Base-by-base conservation (phyloP, 1,140 invertebrate species). In the Sycophaga agraensis region DNA sequence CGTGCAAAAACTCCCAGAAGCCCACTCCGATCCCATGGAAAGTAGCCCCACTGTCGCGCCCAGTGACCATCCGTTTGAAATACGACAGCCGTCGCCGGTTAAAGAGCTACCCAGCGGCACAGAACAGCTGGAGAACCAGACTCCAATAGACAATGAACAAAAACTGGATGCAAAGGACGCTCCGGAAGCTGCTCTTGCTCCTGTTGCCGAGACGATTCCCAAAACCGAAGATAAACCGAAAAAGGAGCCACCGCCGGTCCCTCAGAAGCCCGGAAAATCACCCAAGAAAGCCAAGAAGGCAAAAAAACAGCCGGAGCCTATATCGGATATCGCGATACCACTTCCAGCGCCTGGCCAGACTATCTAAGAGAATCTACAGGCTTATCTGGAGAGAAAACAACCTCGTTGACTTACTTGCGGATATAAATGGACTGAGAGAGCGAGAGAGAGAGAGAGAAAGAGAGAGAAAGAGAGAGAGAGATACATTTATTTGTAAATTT, bases 241-340 rank as follows among this genome's bases (percentile, higher is more conserved):
- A 28, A 63, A 63, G 17, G 60, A 63, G 12, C 45, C 60, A 9
- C 60, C 40, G 40, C 53, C 46, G 22, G 56, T 63, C 3, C 53
- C 22, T 11, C 59, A 16, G 7, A 66, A 59, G 21, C 48, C 59
- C 28, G 26, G 26, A 11, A 76, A 70, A 17, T 71, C 67, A 6
- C 64, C 64, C 2, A 79, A 74, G 24, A 78, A 74, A 12, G 61
- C 66, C 14, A 78, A 73, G 34, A 79, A 75, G 12, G 51, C 65
- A 9, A 75, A 71, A 34, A 77, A 75, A 49, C 73, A 72, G 31
- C 57, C 64, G 9, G 55, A 54, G 4, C 74, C 77, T 3, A 57
- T 78, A 2, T 78, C 72, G 12, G 70, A 73, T 2, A 69, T 70
- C 55, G 68, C 77, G 16, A 79, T 80, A 66, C 77, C 78, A 35